Base-by-base conservation (phyloP, 2,888 invertebrate genomes). In the Melitaea athalia region DNA sequence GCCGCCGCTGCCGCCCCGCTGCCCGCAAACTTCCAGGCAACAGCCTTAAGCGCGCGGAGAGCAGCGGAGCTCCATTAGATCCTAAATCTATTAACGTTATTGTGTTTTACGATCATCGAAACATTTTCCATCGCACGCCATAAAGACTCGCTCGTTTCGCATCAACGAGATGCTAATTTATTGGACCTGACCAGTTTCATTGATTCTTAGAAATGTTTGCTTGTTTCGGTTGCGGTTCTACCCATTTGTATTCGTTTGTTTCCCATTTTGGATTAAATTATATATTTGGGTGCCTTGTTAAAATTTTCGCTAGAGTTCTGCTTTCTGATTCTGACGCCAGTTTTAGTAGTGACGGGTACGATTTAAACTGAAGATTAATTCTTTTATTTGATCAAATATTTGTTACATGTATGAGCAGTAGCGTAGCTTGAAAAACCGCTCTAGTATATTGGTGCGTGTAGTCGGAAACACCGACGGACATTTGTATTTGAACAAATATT, bases 71-170 rank as follows among this genome's bases (percentile, higher is more conserved):
- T 17, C 43, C 62, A 63, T 57, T 43, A 59, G 55, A 50, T 50
- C 43, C 45, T 59, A 63, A 43, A 67, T 62, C 57, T 59, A 47
- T 64, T 60, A 45, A 15, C 11, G 45, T 60, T 55, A 68, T 68
- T 52, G 64, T 68, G 14, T 64, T 67, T 68, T 55, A 55, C 42
- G 49, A 24, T 53, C 17, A 45, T 50, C 31, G 14, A 38, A 52
- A 59, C 57, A 50, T 50, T 62, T 50, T 50, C 11, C 4, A 33
- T 62, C 61, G n/a, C 62, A 62, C 50, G 24, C 47, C 38, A 50
- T 62, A 62, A 55, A 55, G 38, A n/a, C 15, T 42, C 57, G 57
- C 57, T 42, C 11, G 15, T n/a, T 42, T 17, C n/a, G n/a, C 14
- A 49, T n/a, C 14, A 3, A n/a, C 14, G n/a, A 49, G 14, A 49